Evolutionary conservation across 2,113 vertebrate species (phyloP).

Genomic region (Heterotilapia buettikoferi): DNA sequence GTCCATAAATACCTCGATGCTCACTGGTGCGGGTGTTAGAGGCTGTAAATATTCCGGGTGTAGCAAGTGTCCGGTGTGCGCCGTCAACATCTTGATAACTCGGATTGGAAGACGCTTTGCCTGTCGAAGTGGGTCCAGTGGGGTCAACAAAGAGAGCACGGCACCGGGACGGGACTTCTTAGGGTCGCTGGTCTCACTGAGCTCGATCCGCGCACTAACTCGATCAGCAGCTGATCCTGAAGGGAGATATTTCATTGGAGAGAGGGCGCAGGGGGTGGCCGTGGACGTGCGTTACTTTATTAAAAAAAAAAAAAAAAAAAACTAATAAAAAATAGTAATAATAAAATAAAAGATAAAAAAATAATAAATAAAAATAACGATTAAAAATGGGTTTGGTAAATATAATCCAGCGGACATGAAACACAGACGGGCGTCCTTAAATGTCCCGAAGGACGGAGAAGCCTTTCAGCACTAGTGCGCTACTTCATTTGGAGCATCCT

Average conservation of each 20-base stretch:
- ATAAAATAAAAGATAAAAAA: neutral
- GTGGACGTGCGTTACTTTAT: neutral
- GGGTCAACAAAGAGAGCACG: slow-evolving; percentile 67
- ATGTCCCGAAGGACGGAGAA: slow-evolving; percentile 27
- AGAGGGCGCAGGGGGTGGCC: slow-evolving; percentile 32
- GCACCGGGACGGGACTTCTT: slow-evolving; percentile 51
- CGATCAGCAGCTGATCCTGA: slow-evolving; percentile 72
- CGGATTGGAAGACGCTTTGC: slow-evolving; percentile 83
- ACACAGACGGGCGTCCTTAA: slow-evolving; percentile 2
- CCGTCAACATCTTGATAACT: slow-evolving; percentile 89
- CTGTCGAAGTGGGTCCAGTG: slow-evolving; percentile 83
- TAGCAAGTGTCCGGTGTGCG: slow-evolving; percentile 86
- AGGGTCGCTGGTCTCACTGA: slow-evolving; percentile 10
- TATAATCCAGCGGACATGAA: neutral
- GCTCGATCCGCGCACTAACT: slow-evolving; percentile 35
- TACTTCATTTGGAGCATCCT: slow-evolving; percentile 45
- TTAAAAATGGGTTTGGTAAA: neutral
- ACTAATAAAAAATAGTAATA: neutral
- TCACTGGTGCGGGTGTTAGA: slow-evolving; percentile 85
- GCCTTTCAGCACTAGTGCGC: slow-evolving; percentile 19
- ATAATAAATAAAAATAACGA: neutral
- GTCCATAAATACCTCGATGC: slow-evolving; percentile 83
- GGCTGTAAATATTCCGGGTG: slow-evolving; percentile 94
- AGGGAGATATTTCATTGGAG: slow-evolving; percentile 82
- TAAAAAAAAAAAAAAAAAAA: fast-evolving